Evolutionary conservation across 64 coral and sea anemone genomes (phyloP).

Genomic region (Anthopleura sola): DNA sequence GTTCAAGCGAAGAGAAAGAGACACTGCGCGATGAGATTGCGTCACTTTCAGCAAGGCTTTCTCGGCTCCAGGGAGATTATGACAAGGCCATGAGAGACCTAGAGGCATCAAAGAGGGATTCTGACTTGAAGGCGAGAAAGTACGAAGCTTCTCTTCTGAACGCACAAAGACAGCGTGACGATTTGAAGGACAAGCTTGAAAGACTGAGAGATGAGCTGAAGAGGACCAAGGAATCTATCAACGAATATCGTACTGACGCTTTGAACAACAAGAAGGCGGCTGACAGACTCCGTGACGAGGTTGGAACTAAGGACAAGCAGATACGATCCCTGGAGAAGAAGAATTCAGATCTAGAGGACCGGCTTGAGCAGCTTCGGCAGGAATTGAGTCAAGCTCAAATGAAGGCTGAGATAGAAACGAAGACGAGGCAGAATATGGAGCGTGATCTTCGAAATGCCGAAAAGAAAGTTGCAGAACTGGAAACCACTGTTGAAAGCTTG

Average conservation of each 20-base stretch:
- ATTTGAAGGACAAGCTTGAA: conserved; percentile 80
- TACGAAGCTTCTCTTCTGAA: conserved; percentile 79
- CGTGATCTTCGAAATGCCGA: conserved; percentile 71
- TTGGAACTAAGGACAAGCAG: conserved; percentile 74
- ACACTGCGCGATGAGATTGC: conserved; percentile 56
- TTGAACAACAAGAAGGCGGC: conserved; percentile 80
- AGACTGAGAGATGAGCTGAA: conserved; percentile 75
- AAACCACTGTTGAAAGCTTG: conserved; percentile 72
- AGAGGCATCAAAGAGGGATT: conserved; percentile 77
- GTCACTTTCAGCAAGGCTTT: conserved; percentile 61
- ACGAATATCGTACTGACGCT: conserved; percentile 48
- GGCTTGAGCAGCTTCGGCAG: conserved; percentile 62
- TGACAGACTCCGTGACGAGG: conserved; percentile 79
- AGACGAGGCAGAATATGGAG: conserved; percentile 65
- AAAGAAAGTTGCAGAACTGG: conserved; percentile 61
- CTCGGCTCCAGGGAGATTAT: conserved; percentile 69
- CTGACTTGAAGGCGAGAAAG: conserved; percentile 81
- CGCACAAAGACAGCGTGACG: conserved; percentile 80
- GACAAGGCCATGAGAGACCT: conserved; percentile 75
- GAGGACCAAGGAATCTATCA: conserved; percentile 65
- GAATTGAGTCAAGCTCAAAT: conserved; percentile 74
- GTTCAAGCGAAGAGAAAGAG: conserved; percentile 53
- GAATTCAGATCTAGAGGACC: conserved; percentile 73
- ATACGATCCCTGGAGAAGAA: conserved; percentile 73
- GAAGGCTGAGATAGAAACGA: conserved; percentile 76